phyloP scores from a whole-genome alignment of 2,888 invertebrate species.

The Liopterus haemorrhoidalis region DNA sequence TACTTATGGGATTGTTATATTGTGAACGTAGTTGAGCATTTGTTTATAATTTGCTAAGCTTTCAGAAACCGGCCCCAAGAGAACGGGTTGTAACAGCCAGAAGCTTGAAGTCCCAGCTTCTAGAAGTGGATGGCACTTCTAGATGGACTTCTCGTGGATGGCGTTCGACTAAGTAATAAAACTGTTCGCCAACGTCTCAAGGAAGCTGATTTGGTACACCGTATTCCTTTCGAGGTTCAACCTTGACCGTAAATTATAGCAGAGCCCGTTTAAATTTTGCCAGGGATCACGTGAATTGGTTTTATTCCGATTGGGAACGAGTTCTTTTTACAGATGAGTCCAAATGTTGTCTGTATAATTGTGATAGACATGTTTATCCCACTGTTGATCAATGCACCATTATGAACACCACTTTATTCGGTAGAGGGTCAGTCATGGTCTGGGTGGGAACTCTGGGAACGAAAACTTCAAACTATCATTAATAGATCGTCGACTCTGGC shows the following conservation, averaged over 20 bases:
- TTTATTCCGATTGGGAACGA: slow-evolving; percentile 19
- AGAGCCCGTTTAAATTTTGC: slow-evolving; percentile 7
- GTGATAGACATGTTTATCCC: slow-evolving; percentile 18
- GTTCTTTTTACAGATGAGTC: slow-evolving; percentile 23
- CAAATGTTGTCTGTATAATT: slow-evolving; percentile 19
- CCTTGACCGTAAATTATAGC: slow-evolving; percentile 9
- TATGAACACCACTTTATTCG: slow-evolving; percentile 15
- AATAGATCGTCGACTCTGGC: no score
- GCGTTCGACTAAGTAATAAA: background rate
- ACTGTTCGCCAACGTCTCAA: slow-evolving; percentile 2
- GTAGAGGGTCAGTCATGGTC: slow-evolving; percentile 9
- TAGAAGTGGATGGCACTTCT: no score
- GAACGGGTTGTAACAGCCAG: no score
- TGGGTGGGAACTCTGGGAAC: background rate
- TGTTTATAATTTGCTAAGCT: no score
- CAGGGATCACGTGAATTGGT: slow-evolving; percentile 15
- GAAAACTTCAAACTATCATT: no score
- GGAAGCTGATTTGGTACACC: background rate
- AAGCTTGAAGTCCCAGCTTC: no score
- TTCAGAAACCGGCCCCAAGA: no score
- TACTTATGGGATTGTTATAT: no score
- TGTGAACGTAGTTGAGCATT: no score
- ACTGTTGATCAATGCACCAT: slow-evolving; percentile 17
- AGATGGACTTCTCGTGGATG: no score
- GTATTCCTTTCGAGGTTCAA: slow-evolving; percentile 13